Percentiles rank a stretch among this genome's conserved stretches.
phyloP scores from a whole-genome alignment of 2,113 vertebrate genomes.

The Megalops atlanticus region DNA sequence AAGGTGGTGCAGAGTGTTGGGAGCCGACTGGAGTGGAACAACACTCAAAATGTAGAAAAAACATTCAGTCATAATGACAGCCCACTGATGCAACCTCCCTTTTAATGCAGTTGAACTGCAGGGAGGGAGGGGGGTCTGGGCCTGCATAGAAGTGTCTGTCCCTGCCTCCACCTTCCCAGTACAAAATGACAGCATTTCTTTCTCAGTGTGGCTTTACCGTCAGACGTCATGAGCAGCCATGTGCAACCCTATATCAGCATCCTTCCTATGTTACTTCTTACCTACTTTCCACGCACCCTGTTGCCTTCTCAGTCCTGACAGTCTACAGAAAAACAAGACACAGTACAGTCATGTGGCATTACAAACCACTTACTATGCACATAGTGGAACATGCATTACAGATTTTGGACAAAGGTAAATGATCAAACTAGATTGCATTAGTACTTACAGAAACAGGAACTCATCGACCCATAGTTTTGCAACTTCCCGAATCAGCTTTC shows the following conservation, averaged over 20 bases:
- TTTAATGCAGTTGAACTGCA: not conserved
- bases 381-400: conserved; percentile 48
- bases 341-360: conserved; percentile 35
- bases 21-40: no score
- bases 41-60: not conserved
- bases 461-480: conserved; percentile 26
- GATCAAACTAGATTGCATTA: conserved; percentile 31
- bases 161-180: not conserved
- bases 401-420: conserved; percentile 38
- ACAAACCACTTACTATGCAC: conserved; percentile 40
- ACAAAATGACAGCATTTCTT: not conserved
- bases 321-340: conserved; percentile 44
- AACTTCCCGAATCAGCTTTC: conserved; percentile 17
- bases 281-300: conserved; percentile 22
- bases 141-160: not conserved
- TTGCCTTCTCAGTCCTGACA: conserved; percentile 69
- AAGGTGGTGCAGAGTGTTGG: not conserved
- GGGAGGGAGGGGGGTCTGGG: not conserved
- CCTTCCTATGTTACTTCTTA: not conserved
- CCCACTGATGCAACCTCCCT: not conserved
- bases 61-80: not conserved
- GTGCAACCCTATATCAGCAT: not conserved
- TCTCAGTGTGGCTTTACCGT: conserved; percentile 21
- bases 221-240: conserved; percentile 52
- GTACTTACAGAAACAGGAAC: conserved; percentile 14